These are phyloP conservation scores for Plutomurus gul DNA, from an alignment of 1,140 invertebrate genomes.

Conservation along the genomic window DNA sequence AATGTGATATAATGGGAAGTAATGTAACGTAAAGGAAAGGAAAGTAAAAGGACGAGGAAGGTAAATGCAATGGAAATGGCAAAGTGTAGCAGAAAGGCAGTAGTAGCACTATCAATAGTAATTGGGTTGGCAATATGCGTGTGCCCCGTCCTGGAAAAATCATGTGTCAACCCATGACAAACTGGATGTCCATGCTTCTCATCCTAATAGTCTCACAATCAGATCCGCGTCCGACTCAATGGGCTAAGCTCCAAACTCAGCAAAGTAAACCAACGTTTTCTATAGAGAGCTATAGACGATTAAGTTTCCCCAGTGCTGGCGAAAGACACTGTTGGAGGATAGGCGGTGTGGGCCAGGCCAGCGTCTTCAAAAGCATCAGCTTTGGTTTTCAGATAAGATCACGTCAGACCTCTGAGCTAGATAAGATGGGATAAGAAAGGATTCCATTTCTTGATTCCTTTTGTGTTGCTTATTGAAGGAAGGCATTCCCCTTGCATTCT, in stretches of 20 bases:
- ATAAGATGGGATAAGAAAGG: background rate
- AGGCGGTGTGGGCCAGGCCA: no score
- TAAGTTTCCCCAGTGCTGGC: background rate
- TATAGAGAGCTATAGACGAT: background rate
- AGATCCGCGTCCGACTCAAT: constrained; percentile 6
- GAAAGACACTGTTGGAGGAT: no score
- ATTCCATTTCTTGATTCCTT: constrained; percentile 22
- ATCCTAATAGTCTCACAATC: constrained; percentile 30
- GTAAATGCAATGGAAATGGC: background rate
- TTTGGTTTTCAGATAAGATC: constrained; percentile 17
- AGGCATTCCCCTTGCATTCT: background rate
- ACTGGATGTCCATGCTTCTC: constrained; percentile 26
- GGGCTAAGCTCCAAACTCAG: constrained; percentile 1
- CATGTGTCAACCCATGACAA: constrained; percentile 28
- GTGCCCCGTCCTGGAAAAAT: constrained; percentile 22
- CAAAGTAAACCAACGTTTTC: background rate
- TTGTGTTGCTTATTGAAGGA: constrained; percentile 11
- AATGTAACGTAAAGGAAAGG: constrained; percentile 6
- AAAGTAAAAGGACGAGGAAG: background rate
- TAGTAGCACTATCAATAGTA: constrained; percentile 12
- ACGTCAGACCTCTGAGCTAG: background rate
- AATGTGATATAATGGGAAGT: constrained; percentile 28
- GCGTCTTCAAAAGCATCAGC: background rate
- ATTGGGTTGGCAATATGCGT: constrained; percentile 12
- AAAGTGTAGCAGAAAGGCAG: background rate